These are phyloP conservation scores for Galerucella pusilla DNA, from an alignment of 2,888 invertebrate genomes.

Conservation along the genomic window DNA sequence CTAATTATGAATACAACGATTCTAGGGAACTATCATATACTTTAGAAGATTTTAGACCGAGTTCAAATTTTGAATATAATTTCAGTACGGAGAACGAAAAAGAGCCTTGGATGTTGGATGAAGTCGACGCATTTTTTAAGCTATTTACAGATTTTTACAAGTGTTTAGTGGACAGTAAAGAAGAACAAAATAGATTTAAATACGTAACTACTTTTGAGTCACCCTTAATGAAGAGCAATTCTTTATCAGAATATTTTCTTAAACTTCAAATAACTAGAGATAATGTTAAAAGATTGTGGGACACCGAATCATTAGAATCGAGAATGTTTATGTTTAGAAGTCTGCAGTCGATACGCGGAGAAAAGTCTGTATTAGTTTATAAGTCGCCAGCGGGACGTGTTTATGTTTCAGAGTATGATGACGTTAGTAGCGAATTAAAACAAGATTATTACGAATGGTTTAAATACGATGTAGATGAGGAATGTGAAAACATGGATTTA, in stretches of 20 bases:
- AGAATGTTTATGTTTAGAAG: constrained; percentile 42
- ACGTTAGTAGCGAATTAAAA: constrained; percentile 41
- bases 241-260: constrained; percentile 44
- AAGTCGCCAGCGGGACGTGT: constrained; percentile 57
- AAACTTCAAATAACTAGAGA: constrained; percentile 46
- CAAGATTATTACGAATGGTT: constrained; percentile 43
- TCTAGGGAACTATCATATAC: constrained; percentile 65
- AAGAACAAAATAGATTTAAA: constrained; percentile 30
- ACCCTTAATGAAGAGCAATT: constrained; percentile 53
- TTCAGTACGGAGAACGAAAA: constrained; percentile 54
- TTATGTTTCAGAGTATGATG: constrained; percentile 53
- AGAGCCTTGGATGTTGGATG: constrained; percentile 73
- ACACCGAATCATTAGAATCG: constrained; percentile 43
- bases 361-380: constrained; percentile 50
- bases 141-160: constrained; percentile 37
- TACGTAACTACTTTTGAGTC: constrained; percentile 48
- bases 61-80: constrained; percentile 40
- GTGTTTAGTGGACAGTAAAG: constrained; percentile 20
- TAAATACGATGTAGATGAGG: constrained; percentile 32
- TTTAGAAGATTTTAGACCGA: constrained; percentile 45
- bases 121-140: constrained; percentile 64
- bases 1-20: constrained; percentile 67
- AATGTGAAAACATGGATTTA: constrained; percentile 32
- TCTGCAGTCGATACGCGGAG: constrained; percentile 41
- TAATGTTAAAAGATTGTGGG: constrained; percentile 56